Evolutionary conservation across 2,888 invertebrate genomes (phyloP).

Genomic region (Odiellus spinosus): DNA sequence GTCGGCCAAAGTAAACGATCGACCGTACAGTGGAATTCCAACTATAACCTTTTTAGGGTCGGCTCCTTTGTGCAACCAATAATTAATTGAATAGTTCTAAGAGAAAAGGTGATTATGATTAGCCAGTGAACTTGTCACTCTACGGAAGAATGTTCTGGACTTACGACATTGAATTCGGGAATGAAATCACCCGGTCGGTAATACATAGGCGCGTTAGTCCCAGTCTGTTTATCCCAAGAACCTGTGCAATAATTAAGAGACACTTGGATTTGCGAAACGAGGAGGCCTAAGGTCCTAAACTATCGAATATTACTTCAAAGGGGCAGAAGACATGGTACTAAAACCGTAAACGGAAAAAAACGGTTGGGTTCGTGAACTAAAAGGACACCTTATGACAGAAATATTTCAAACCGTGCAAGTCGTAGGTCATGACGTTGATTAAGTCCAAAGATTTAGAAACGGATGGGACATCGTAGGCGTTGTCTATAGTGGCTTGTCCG

Average conservation of each 20-base stretch:
- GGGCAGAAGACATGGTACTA: no score
- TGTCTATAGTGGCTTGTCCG: slow-evolving; percentile 73
- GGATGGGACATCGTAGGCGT: slow-evolving; percentile 55
- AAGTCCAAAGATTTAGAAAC: slow-evolving; percentile 46
- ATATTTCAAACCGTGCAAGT: slow-evolving; percentile 82
- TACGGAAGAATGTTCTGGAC: no score
- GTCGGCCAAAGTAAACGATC: slow-evolving; percentile 52
- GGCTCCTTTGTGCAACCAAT: slow-evolving; percentile 62
- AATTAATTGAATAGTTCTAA: slow-evolving; percentile 63
- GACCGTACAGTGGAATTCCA: slow-evolving; percentile 78
- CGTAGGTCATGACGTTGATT: slow-evolving; percentile 81
- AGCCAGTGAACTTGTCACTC: no score
- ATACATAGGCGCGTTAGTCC: slow-evolving; percentile 67
- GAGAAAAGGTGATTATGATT: no score
- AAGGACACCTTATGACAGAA: no score
- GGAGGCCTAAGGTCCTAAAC: no score
- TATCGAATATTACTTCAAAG: no score
- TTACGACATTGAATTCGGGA: slow-evolving; percentile 62
- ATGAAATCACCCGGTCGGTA: background rate
- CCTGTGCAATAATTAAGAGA: no score
- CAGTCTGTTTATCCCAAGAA: slow-evolving; percentile 80
- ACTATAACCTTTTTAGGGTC: slow-evolving; percentile 60
- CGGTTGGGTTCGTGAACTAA: no score
- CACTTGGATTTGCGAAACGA: no score
- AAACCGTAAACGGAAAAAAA: no score